Evolutionary conservation across 2,888 invertebrate genomes (phyloP).

Genomic region (Augochlorella aurata): DNA sequence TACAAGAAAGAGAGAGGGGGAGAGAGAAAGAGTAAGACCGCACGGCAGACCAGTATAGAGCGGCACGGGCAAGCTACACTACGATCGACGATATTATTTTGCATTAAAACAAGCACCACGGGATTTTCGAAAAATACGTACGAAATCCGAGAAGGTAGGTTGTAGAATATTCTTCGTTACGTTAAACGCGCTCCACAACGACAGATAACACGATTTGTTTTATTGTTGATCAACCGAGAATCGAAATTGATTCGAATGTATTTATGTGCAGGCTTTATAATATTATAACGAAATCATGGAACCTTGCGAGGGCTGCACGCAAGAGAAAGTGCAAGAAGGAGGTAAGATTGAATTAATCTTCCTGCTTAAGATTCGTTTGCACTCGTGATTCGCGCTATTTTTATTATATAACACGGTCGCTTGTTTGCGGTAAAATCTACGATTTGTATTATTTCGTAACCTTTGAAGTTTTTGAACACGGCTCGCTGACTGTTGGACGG

Average conservation of each 20-base stretch:
- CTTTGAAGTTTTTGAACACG: constrained; percentile 54
- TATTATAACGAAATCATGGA: constrained; percentile 71
- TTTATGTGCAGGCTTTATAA: constrained; percentile 61
- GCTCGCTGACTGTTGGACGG: constrained; percentile 5
- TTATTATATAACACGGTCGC: constrained; percentile 43
- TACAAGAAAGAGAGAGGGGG: background rate
- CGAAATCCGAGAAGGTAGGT: constrained; percentile 40
- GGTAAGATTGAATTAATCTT: constrained; percentile 63
- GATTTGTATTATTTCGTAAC: constrained; percentile 56
- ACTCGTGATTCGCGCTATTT: constrained; percentile 40
- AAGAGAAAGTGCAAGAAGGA: constrained; percentile 70
- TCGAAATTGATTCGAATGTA: constrained; percentile 58
- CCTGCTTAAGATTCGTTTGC: constrained; percentile 21
- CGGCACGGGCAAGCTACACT: constrained; percentile 60
- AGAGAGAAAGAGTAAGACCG: constrained; percentile 45
- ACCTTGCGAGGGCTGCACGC: constrained; percentile 62
- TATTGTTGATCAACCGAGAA: constrained; percentile 28
- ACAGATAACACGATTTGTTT: background rate
- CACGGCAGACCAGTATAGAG: constrained; percentile 57
- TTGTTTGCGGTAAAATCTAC: constrained; percentile 35
- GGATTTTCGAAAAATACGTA: constrained; percentile 53
- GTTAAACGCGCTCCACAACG: background rate
- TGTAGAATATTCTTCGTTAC: constrained; percentile 14
- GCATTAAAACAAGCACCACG: constrained; percentile 52
- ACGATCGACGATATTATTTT: constrained; percentile 63